phyloP scores from a whole-genome alignment of 1,140 invertebrate species.

The Saccostrea cuccullata region DNA sequence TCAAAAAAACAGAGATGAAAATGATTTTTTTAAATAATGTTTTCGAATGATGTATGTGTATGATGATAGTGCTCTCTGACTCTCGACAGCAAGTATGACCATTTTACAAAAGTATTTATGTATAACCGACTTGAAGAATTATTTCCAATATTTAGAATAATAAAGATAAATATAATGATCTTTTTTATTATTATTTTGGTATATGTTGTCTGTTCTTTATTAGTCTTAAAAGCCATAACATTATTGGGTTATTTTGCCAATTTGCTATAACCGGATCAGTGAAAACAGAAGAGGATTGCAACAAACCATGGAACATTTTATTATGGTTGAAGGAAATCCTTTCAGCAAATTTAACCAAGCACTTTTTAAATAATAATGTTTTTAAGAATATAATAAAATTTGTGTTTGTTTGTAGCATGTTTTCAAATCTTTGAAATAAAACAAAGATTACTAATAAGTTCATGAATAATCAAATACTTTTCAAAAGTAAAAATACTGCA shows the following conservation, averaged over 20 bases:
- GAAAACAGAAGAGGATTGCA: neutral
- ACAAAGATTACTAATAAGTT: neutral
- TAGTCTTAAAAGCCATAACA: neutral
- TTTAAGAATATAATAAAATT: neutral
- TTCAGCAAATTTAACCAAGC: constrained; percentile 4
- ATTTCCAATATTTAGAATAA: too few relatives aligned
- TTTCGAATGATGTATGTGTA: neutral
- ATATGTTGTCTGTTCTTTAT: neutral
- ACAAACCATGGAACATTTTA: neutral
- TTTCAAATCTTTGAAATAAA: neutral
- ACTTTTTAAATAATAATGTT: constrained; percentile 11
- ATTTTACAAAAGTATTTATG: neutral
- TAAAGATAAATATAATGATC: too few relatives aligned
- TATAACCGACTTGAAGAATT: too few relatives aligned
- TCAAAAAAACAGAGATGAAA: too few relatives aligned
- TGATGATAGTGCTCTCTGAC: neutral
- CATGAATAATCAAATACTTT: neutral
- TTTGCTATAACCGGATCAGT: neutral
- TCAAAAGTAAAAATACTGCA: neutral
- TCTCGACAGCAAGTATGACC: neutral
- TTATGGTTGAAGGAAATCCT: neutral
- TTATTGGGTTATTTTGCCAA: constrained; percentile 5
- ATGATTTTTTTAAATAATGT: constrained; percentile 18
- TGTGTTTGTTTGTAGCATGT: neutral
- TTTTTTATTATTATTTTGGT: neutral